phyloP scores from a whole-genome alignment of 1,140 invertebrate genomes.

The Dinothrombium tinctorium region DNA sequence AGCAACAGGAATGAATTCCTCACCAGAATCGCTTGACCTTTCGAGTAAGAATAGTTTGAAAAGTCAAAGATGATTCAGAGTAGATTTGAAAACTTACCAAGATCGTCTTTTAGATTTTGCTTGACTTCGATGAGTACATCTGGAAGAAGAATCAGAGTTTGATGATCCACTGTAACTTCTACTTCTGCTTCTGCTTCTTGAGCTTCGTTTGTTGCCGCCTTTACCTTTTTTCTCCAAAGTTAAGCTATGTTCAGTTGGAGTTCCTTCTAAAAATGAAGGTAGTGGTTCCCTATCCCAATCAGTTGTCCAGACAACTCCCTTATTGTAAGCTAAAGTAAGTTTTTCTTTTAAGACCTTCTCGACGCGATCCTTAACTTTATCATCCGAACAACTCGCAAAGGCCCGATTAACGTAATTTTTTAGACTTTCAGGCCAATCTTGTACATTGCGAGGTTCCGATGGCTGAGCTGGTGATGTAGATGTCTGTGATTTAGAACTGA shows the following conservation, averaged over 20 bases:
- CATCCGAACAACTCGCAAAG: constrained; percentile 63
- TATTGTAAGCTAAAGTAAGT: constrained; percentile 61
- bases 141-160: background rate
- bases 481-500: too few relatives aligned
- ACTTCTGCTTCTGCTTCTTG: too few relatives aligned
- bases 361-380: constrained; percentile 71
- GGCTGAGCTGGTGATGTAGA: too few relatives aligned
- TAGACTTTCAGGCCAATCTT: constrained; percentile 12
- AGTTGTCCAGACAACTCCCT: constrained; percentile 55
- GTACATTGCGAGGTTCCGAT: too few relatives aligned
- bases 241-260: background rate
- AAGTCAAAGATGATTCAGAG: too few relatives aligned
- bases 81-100: too few relatives aligned
- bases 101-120: constrained; percentile 1
- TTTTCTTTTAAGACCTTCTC: constrained; percentile 78
- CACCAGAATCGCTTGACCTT: too few relatives aligned
- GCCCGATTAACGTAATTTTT: constrained; percentile 59
- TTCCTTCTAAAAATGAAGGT: too few relatives aligned
- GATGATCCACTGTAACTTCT: too few relatives aligned
- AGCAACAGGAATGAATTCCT: background rate
- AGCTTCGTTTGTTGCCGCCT: constrained; percentile 3
- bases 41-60: background rate
- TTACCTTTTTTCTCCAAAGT: background rate
- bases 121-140: background rate
- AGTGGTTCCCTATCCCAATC: constrained; percentile 59